Evolutionary conservation across 92 coral and sea anemone species (phyloP).

Genomic region (Micromussa lordhowensis): DNA sequence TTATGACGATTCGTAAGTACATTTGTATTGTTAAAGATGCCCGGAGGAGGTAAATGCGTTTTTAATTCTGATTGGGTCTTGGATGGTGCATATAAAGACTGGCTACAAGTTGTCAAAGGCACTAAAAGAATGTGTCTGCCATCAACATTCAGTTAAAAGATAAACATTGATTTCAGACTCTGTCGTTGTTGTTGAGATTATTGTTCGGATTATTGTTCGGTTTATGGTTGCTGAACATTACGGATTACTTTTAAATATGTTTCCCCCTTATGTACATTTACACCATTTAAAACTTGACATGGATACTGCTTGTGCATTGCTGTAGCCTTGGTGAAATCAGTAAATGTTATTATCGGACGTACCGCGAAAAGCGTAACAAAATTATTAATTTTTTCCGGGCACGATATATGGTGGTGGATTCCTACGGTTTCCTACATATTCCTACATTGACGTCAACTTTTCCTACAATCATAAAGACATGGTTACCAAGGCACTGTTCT

Average conservation of each 20-base stretch:
- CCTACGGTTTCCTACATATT: constrained; percentile 15
- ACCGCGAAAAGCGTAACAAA: constrained; percentile 22
- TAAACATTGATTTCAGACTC: too few species aligned
- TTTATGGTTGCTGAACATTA: constrained; percentile 5
- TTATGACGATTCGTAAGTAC: too few species aligned
- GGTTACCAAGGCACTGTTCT: constrained; percentile 5
- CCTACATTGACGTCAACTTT: constrained; percentile 26
- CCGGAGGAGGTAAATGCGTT: too few species aligned
- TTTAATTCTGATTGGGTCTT: too few species aligned
- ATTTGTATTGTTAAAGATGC: too few species aligned
- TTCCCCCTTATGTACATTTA: background rate
- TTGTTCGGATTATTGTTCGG: constrained; percentile 7
- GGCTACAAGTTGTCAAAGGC: too few species aligned
- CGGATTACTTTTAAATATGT: constrained; percentile 12
- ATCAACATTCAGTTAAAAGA: too few species aligned
- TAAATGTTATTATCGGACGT: constrained; percentile 24
- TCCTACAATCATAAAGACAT: constrained; percentile 3
- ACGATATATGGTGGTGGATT: constrained; percentile 23
- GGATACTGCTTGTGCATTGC: constrained; percentile 6
- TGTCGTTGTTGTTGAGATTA: too few species aligned
- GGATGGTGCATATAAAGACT: too few species aligned
- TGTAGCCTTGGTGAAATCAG: constrained; percentile 19
- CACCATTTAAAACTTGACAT: constrained; percentile 3
- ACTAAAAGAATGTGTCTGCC: too few species aligned
- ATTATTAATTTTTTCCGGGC: constrained; percentile 13